Base-by-base conservation (phyloP, 2,888 invertebrate genomes). In the Tholera decimalis region DNA sequence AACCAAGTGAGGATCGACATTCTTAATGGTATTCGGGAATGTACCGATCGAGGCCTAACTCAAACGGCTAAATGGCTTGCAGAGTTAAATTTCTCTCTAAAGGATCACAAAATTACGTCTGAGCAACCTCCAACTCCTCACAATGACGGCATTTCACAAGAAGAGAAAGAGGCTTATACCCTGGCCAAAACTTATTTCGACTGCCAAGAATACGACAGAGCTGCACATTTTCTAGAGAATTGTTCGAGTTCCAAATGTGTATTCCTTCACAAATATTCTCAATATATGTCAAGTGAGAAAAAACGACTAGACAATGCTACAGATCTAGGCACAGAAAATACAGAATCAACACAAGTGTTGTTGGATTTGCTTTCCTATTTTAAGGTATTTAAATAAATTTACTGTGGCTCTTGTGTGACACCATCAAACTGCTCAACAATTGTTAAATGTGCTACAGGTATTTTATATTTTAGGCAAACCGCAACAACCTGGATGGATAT, bases 111-210 rank as follows among this genome's bases (percentile, higher is more conserved):
- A 89, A 85, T 96, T 60, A 85, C 90, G 44, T 91, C 94, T 46
- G 95, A 96, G 75, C 96, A 97, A 59, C 87, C 92, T 46, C 76
- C 86, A n/a, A 83, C 79, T 9, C 85, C 89, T 3, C 87, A 91
- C 4, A 94, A 96, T 50, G 89, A 95, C 41, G 90, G 94, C 8
- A 94, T 96, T 50, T 90, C 93, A 9, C 94, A 93, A 28, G 96
- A 97, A 62, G 98, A 98, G 81, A 96, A 96, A 73, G 98, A 98
- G 85, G 93, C 96, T 26, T 99, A 98, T 89, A 96, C 96, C 43
- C 89, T 99, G 77, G 98, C 98, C 0, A 98, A 98, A 90, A 97
- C 97, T 73, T 99, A 98, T 89, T 99, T 98, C 88, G 98, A 99
- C 91, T 95, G 98, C 47, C 97, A 98, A 82, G 99, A 99, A 90